Evolutionary conservation across 2,888 invertebrate genomes (phyloP).

Genomic region (Netelia melanura): DNA sequence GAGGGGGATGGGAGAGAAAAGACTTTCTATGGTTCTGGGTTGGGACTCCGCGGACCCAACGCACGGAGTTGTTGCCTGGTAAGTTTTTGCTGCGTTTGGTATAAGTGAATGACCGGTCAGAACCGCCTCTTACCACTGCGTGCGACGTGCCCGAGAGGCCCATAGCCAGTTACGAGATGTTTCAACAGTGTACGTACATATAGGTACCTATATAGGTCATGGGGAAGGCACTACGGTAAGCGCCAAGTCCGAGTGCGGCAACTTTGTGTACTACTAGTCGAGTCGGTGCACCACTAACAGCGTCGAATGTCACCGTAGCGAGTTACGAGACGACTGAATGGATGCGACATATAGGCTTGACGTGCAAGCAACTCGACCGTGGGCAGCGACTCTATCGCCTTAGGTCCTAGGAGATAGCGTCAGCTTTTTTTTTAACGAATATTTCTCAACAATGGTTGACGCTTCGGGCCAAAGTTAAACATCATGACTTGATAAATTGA

Average conservation of each 20-base stretch:
- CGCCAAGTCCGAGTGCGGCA: background rate
- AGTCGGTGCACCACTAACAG: background rate
- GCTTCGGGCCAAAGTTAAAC: no score
- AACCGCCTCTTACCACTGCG: conserved; percentile 79
- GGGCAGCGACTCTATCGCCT: no score
- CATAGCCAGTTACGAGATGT: conserved; percentile 43
- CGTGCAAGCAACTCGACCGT: no score
- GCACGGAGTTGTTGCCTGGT: conserved; percentile 57
- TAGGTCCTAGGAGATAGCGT: no score
- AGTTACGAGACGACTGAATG: conserved; percentile 15
- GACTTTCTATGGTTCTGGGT: conserved; percentile 14
- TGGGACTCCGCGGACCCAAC: conserved; percentile 28
- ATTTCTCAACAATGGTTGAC: no score
- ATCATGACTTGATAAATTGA: no score
- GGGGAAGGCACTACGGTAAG: background rate
- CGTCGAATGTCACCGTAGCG: conserved; percentile 30
- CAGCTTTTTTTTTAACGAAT: no score
- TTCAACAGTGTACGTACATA: conserved; percentile 18
- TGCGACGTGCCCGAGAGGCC: conserved; percentile 63
- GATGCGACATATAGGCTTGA: no score
- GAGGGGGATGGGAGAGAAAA: background rate
- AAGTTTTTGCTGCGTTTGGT: conserved; percentile 76
- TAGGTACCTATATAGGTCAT: conserved; percentile 31
- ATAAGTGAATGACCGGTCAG: conserved; percentile 81
- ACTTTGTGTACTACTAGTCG: conserved; percentile 1